These are phyloP conservation scores for Drosophila robusta DNA, from an alignment of 2,888 invertebrate genomes.

Conservation along the genomic window DNA sequence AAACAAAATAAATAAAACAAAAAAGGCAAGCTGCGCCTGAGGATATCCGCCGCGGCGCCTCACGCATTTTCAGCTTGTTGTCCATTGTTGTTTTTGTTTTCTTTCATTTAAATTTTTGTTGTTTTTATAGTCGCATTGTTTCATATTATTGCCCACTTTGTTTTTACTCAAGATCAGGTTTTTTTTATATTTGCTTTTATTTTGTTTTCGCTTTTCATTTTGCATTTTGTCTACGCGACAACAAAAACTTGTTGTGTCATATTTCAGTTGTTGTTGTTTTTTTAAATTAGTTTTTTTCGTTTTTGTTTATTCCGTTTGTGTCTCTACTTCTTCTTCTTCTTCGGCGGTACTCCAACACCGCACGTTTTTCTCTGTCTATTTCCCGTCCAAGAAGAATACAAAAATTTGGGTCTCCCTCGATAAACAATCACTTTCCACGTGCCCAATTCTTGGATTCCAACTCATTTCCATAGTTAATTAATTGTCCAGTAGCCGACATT, in stretches of 20 bases:
- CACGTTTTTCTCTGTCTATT: conserved; percentile 30
- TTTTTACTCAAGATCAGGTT: conserved; percentile 46
- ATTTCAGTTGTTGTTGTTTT: conserved; percentile 48
- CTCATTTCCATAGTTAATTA: conserved; percentile 73
- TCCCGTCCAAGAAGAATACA: conserved; percentile 20
- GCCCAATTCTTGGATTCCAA: conserved; percentile 49
- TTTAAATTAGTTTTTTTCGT: conserved; percentile 49
- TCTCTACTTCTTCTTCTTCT: conserved; percentile 4
- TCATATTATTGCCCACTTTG: conserved; percentile 60
- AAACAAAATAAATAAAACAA: conserved; percentile 22
- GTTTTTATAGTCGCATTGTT: conserved; percentile 54
- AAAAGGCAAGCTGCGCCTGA: conserved; percentile 29
- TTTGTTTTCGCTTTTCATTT: conserved; percentile 67
- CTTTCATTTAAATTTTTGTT: conserved; percentile 4
- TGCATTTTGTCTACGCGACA: conserved; percentile 51
- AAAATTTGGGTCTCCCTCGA: conserved; percentile 45
- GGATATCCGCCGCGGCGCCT: conserved; percentile 64
- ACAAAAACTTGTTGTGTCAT: conserved; percentile 70
- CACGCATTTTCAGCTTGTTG: conserved; percentile 41
- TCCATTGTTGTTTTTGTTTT: conserved; percentile 36
- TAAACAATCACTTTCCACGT: conserved; percentile 71
- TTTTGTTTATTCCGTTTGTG: conserved; percentile 22
- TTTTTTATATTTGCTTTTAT: conserved; percentile 47
- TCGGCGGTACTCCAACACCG: conserved; percentile 4
- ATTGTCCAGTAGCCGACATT: conserved; percentile 41